These are phyloP conservation scores for Carduelis carduelis DNA, from an alignment of 2,797 vertebrate genomes.

Conservation along the genomic window DNA sequence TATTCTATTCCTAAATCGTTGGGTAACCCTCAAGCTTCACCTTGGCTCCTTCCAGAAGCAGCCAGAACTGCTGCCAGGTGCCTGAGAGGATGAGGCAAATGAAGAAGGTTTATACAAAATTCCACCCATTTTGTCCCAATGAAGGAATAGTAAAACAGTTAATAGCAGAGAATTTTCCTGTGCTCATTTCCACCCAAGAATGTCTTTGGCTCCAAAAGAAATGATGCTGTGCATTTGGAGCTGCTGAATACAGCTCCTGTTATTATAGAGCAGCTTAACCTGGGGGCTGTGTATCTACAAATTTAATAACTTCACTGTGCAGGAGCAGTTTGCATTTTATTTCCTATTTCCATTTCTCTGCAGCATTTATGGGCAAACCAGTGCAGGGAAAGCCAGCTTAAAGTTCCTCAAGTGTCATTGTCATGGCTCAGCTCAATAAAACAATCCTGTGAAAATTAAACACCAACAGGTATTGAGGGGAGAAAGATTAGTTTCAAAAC, in stretches of 20 bases:
- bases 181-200: not conserved
- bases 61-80: not conserved
- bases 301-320: constrained; percentile 46
- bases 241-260: not conserved
- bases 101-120: not conserved
- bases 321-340: not conserved
- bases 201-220: constrained; percentile 11
- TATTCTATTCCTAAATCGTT: not conserved
- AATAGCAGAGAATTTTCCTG: not conserved
- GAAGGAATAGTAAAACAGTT: not conserved
- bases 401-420: not conserved
- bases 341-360: not conserved
- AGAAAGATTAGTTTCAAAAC: not conserved
- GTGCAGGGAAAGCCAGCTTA: not conserved
- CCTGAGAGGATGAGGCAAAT: not conserved
- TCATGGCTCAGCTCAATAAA: not conserved
- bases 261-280: constrained; percentile 26
- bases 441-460: not conserved
- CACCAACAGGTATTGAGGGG: not conserved
- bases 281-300: not conserved
- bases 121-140: not conserved
- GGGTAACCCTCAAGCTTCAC: not conserved
- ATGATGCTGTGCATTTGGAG: constrained; percentile 9
- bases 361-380: not conserved
- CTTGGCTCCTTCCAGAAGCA: not conserved